Evolutionary conservation across 2,113 vertebrate genomes (phyloP), one percentile per base, ranked within the genome.

Genomic region (Lota lota): DNA sequence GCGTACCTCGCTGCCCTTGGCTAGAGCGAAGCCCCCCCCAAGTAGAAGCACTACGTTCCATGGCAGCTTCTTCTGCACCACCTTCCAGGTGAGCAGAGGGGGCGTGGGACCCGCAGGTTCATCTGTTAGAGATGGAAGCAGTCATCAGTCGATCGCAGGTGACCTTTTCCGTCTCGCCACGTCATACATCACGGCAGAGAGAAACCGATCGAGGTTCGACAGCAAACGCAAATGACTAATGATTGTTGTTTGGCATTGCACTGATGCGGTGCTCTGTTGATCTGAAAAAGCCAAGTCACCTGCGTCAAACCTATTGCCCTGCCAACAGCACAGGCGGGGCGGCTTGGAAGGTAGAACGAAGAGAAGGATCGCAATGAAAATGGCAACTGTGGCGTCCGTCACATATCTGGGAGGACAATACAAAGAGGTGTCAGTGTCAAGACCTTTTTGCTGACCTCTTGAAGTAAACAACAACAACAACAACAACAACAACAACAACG

Each of bases 11-110:
- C 95, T 97, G 75, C 96, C 97, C 84, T 94, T 95, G 47, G 97
- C 97, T 75, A 99, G 82, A 47, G 97, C 97, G 73, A 99, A 99
- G 19, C 97, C 97, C n/a, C 97, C 97, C 57, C 97, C 97, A 18
- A 99, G 93, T 56, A 99, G 95, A 79, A 99, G 88, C 73, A 99
- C 93, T 3, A 99, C 92, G 36, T 91, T 95, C 97, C 97, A 99
- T 4, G 97, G 96, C 75, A 99, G 73, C 85, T 95, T 97, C 79
- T 93, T 93, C 67, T 99, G 95, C 70, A 87, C 91, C 61, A 91
- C 88, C 73, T 95, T 95, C 97, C 97, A 99, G 21, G 90, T 91
- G 70, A 99, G 92, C 75, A 99, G 84, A 0, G 92, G 92, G 65
- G 88, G 62, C 36, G 68, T 67, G 33, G 82, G 66, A 17, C 67